A percentile compares a stretch with the other conserved stretches of the same genome.
Evolutionary conservation across 2,888 invertebrate genomes (phyloP).

Genomic region (Ametastegia equiseti): DNA sequence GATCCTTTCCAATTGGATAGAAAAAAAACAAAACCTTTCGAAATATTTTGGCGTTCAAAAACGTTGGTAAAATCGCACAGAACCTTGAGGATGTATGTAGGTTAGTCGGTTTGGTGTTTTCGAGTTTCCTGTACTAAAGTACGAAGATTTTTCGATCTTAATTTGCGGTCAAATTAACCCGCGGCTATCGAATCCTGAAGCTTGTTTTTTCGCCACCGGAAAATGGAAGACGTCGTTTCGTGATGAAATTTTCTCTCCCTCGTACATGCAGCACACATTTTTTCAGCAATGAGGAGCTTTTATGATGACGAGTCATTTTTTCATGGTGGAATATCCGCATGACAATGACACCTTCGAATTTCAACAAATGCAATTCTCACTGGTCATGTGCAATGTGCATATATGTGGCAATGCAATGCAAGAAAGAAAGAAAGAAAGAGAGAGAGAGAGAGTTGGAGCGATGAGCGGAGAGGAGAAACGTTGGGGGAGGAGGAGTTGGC

Average conservation of each 20-base stretch:
- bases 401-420: conserved; percentile 3
- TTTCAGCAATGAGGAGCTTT: too few species aligned
- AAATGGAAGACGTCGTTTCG: neutral
- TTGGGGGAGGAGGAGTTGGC: conserved; percentile 11
- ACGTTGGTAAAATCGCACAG: neutral
- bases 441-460: neutral
- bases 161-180: conserved; percentile 26
- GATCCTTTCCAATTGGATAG: too few species aligned
- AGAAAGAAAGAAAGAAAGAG: neutral
- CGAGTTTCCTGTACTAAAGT: neutral
- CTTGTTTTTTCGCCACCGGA: neutral
- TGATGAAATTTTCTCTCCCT: too few species aligned
- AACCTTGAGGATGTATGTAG: too few species aligned
- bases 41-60: neutral
- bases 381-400: conserved; percentile 28
- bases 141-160: neutral
- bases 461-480: conserved; percentile 11
- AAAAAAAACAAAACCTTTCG: too few species aligned
- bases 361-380: conserved; percentile 27
- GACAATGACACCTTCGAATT: neutral
- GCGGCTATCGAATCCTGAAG: neutral
- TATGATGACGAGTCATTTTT: too few species aligned
- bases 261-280: too few species aligned
- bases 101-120: neutral
- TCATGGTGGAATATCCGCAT: too few species aligned